Base-by-base conservation (phyloP, 1,140 invertebrate genomes). In the Anthonomus grandis region DNA sequence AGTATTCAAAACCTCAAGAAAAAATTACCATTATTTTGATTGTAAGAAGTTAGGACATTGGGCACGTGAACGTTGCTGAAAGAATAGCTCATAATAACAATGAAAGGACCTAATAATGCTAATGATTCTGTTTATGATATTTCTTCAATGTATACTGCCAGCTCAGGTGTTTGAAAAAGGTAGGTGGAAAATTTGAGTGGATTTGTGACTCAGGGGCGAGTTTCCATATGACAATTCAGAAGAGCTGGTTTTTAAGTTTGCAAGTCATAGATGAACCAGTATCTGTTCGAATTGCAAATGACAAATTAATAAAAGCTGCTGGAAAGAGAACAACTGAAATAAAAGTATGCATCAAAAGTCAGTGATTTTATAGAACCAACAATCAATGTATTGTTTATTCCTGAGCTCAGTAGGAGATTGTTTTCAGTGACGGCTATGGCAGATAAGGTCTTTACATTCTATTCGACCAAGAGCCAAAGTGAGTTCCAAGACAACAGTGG, bases 321-420 rank as follows among this genome's bases (percentile, higher is more conserved):
- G 69, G 68, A 22, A 44, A 38, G 15, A 64, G 68, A 17, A 54
- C 42, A 3, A 59, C 69, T 15, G 57, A 62, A 25, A 57, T 71
- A 12, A 15, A 63, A 31, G 48, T 25, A n/a, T 34, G 41, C n/a
- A 39, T 44, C 3, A 17, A 61, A 17, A 21, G 23, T 17, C 23
- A 52, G 34, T 61, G 56, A 48, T 9, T 42, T 27, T 22, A 60
- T 31, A 25, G 56, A 17, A 42, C 18, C 1, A 57, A 54, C 1
- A 18, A 51, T n/a, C 12, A 56, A 57, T 22, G 55, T 57, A n/a
- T 47, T 57, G 1, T 57, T 42, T 18, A 23, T 56, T 23, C 53
- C 53, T 34, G 25, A 56, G 15, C 10, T 56, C 4, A 47, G 21
- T 10, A 34, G 31, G 25, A 56, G 27, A 15, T 42, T 57, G 9